Conservation (phyloP, 2,888 invertebrate species). For the Eupithecia centaureata region DNA sequence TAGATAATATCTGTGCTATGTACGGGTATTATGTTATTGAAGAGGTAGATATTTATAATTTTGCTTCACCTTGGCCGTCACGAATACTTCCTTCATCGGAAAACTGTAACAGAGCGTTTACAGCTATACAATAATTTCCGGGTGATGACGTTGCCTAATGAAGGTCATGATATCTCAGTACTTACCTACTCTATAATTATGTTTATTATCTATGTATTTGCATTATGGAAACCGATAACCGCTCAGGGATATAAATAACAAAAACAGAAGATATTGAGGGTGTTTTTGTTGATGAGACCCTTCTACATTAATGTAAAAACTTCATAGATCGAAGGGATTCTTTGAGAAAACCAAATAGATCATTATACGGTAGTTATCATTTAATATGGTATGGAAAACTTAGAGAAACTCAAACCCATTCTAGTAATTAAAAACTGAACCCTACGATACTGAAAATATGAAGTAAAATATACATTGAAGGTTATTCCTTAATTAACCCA, state of each 20-base stretch:
- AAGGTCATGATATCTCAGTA: slow-evolving; percentile 66
- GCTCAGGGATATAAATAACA: not conserved
- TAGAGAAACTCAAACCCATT: not conserved
- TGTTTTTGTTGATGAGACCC: not conserved
- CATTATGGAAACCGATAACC: slow-evolving; percentile 48
- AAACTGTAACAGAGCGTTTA: slow-evolving; percentile 77
- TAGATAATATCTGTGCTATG: slow-evolving; percentile 6
- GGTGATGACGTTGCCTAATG: slow-evolving; percentile 71
- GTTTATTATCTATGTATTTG: slow-evolving; percentile 50
- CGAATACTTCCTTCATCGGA: slow-evolving; percentile 78
- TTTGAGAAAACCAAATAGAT: too few relatives aligned
- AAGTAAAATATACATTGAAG: not conserved
- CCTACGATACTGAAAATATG: not conserved
- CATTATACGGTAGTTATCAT: too few relatives aligned
- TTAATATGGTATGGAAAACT: not conserved
- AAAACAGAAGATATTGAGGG: not conserved
- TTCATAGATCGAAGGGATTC: not conserved
- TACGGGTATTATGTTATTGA: slow-evolving; percentile 45
- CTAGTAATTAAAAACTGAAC: not conserved
- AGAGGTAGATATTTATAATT: slow-evolving; percentile 59
- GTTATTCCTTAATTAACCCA: not conserved
- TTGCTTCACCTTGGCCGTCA: slow-evolving; percentile 72
- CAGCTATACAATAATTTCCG: slow-evolving; percentile 73
- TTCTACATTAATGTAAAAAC: not conserved
- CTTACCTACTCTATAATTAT: slow-evolving; percentile 39